Evolutionary conservation across 2,888 invertebrate genomes (phyloP), one percentile per base, ranked within the genome.

Genomic region (Cactoblastis cactorum): DNA sequence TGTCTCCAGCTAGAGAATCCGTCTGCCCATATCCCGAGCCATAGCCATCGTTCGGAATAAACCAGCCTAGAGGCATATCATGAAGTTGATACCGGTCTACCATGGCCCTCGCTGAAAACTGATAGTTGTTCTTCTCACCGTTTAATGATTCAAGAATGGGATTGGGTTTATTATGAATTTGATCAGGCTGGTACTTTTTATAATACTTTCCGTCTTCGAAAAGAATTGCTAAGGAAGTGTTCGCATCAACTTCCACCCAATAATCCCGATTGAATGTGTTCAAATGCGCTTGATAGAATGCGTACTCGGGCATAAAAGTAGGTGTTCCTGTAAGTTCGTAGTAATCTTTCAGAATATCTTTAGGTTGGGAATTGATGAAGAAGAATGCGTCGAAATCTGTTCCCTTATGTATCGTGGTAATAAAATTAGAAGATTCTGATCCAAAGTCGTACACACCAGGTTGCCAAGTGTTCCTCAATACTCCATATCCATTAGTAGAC

Each of bases 21-120:
- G 84, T 80, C 74, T 89, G 88, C 0, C 88, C 88, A 53, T 89
- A 89, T 0, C 88, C 88, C 12, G 72, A 82, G 6, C 87, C 88
- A 52, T 89, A 89, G 1, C 88, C 88, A 56, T 89, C 88, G 53
- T 89, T 89, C 1, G 88, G 88, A 51, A 87, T 57, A 55, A 89
- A 87, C 86, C 86, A 88, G 24, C 87, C 88, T 9, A 89, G 58
- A 0, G 88, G 88, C 67, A 89, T 71, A 51, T 89, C 86, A 51
- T 84, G 66, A 47, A 56, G 74, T 57, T 74, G 73, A 49, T 89
- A 89, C 58, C 87, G 74, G 52, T 83, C 87, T 37, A 89, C 69
- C 88, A 88, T 89, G 3, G 80, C 88, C 57, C 88, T 72, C 1
- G 88, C 88, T 17, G 88, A 89, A 65, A 89, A 89, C 59, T 87